Conservation (phyloP, 2,113 vertebrate species). For the Scomber colias region DNA sequence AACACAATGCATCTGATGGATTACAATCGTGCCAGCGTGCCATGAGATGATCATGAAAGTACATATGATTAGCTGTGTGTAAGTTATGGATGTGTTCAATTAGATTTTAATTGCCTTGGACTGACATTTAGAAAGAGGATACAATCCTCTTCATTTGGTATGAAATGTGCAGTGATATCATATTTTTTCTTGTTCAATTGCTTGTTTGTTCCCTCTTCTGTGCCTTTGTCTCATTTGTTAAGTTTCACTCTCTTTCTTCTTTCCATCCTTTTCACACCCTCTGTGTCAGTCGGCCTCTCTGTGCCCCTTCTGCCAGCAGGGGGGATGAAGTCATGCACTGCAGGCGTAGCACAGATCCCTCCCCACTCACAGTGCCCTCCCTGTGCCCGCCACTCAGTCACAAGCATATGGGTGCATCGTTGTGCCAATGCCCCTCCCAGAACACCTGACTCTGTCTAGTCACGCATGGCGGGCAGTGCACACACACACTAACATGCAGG, state of each 20-base stretch:
- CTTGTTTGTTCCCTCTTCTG: neutral
- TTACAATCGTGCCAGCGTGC: slow-evolving; percentile 7
- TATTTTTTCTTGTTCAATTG: neutral
- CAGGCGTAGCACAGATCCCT: slow-evolving; percentile 47
- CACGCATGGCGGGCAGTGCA: slow-evolving; percentile 56
- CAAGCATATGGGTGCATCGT: slow-evolving; percentile 67
- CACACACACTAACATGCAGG: slow-evolving; percentile 38
- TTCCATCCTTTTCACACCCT: slow-evolving; percentile 54
- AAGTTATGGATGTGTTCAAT: neutral
- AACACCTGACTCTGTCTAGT: slow-evolving; percentile 78
- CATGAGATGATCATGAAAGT: slow-evolving; percentile 31
- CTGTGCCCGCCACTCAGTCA: slow-evolving; percentile 63
- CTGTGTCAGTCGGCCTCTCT: slow-evolving; percentile 40
- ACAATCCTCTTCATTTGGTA: neutral
- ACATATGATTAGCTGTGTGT: slow-evolving; percentile 17
- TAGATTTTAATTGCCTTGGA: neutral
- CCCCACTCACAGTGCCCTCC: slow-evolving; percentile 52
- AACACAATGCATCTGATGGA: slow-evolving; percentile 36
- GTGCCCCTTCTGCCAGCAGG: slow-evolving; percentile 59
- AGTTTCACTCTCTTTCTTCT: neutral
- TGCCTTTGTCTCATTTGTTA: neutral
- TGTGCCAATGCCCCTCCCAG: slow-evolving; percentile 72
- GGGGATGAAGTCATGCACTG: slow-evolving; percentile 73
- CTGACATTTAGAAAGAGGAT: neutral
- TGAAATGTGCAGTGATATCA: neutral